Percentiles rank a stretch among this genome's conserved stretches.
Evolutionary conservation across 2,113 vertebrate species (phyloP).

Genomic region (Cyphomyrus plagiostoma): DNA sequence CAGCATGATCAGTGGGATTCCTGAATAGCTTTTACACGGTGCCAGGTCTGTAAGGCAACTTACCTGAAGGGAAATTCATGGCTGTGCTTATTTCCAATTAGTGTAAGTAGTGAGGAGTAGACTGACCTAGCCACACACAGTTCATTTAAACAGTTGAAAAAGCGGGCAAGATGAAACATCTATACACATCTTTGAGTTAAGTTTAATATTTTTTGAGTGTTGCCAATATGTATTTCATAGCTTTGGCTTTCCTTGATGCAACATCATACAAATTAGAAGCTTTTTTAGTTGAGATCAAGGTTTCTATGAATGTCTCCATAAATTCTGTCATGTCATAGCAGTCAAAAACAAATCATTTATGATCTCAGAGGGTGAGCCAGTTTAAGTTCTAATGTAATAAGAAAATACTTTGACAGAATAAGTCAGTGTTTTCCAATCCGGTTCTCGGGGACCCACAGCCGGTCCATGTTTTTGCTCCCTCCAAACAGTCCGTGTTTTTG

Average conservation of each 20-base stretch:
- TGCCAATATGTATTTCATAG: not conserved
- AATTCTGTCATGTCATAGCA: not conserved
- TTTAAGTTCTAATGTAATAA: not conserved
- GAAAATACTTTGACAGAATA: not conserved
- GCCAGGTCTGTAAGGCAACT: not conserved
- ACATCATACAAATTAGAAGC: not conserved
- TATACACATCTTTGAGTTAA: not conserved
- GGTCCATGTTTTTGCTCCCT: not conserved
- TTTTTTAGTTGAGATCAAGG: not conserved
- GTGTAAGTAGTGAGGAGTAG: not conserved
- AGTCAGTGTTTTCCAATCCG: not conserved
- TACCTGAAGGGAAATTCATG: not conserved
- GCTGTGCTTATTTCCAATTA: not conserved
- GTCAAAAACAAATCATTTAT: not conserved
- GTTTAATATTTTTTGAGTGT: not conserved
- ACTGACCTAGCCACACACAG: not conserved
- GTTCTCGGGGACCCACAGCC: not conserved
- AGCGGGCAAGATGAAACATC: not conserved
- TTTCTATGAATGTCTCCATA: not conserved
- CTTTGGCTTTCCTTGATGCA: not conserved
- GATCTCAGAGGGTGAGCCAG: not conserved
- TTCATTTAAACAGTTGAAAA: not conserved
- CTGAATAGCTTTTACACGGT: not conserved
- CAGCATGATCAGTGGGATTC: not conserved
- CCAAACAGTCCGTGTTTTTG: not conserved